Evolutionary conservation across 37 sponge, comb jelly and placozoan genomes (phyloP), one percentile per base, ranked within the genome.

Genomic region (Beroe forskalii): DNA sequence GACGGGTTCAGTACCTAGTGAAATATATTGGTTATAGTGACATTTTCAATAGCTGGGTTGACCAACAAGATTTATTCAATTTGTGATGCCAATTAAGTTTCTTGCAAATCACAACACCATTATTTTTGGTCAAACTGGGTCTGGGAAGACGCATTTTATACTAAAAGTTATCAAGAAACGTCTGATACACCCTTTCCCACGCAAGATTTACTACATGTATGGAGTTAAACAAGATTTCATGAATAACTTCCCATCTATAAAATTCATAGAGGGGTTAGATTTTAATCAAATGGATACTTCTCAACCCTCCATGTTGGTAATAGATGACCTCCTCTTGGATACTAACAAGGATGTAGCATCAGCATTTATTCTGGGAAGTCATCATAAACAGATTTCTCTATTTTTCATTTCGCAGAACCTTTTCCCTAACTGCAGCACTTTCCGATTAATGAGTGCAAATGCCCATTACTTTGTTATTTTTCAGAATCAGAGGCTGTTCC

Each of bases 321-420:
- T 72, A 17, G 76, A 72, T 33, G 76, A 72, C 31, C 40, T 72
- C 6, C 3, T 72, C 22, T 38, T 72, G 2, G 40, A 36, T 22
- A 9, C 37, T 4, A 72, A 72, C 40, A 72, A 72, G 22, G 76
- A 72, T 4, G 40, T 72, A 38, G 76, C 76, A 3, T 31, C 37
- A 12, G 37, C 40, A 20, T 72, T 72, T 38, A 72, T 72, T 72
- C 8, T 72, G 40, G 76, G 76, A 27, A 37, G 40, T 37, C 76
- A 72, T 22, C 76, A 72, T 36, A 72, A 72, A 37, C 8, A 4
- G 31, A 36, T 72, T 6, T 23, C 22, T 37, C 37, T 36, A 33
- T 72, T 72, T 36, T 72, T 23, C 76, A 72, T 72, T 32, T 32
- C 76, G 3, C 76, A 72, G 27, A 72, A 72, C 40, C 76, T 72